These are phyloP conservation scores for Penaeus vannamei DNA, from an alignment of 1,140 invertebrate genomes.

Conservation along the genomic window DNA sequence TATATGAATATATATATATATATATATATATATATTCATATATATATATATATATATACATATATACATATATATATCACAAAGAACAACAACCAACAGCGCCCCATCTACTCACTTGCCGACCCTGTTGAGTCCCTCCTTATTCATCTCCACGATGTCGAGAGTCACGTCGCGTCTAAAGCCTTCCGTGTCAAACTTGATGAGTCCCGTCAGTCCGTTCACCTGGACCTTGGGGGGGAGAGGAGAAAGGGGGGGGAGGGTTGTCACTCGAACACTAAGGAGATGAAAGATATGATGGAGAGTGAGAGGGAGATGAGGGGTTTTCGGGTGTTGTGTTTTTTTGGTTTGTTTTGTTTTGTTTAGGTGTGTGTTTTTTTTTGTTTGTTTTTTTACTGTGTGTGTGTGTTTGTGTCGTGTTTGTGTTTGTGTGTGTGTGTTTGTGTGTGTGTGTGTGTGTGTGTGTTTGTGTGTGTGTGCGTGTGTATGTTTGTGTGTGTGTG, in stretches of 20 bases:
- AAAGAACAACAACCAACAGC: neutral
- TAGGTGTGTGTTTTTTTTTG: no score
- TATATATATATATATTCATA: conserved; percentile 8
- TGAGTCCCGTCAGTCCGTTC: conserved; percentile 90
- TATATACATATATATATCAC: neutral
- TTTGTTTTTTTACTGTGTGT: no score
- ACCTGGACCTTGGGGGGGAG: conserved; percentile 83
- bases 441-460: no score
- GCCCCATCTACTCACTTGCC: conserved; percentile 72
- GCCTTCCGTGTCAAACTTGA: conserved; percentile 95
- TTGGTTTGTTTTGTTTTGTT: neutral
- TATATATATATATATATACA: neutral
- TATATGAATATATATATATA: neutral
- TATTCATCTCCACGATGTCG: conserved; percentile 89
- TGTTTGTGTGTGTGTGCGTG: no score
- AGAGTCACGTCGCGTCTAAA: conserved; percentile 91
- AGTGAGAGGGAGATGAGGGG: neutral
- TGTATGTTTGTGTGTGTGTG: no score
- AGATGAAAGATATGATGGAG: neutral
- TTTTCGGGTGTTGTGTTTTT: neutral
- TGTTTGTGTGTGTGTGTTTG: no score
- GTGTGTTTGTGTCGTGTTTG: no score
- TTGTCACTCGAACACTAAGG: neutral
- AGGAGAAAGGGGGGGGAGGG: neutral
- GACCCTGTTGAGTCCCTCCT: conserved; percentile 78